Base-by-base conservation (phyloP, 2,888 invertebrate species). In the Cephus rjabovi region DNA sequence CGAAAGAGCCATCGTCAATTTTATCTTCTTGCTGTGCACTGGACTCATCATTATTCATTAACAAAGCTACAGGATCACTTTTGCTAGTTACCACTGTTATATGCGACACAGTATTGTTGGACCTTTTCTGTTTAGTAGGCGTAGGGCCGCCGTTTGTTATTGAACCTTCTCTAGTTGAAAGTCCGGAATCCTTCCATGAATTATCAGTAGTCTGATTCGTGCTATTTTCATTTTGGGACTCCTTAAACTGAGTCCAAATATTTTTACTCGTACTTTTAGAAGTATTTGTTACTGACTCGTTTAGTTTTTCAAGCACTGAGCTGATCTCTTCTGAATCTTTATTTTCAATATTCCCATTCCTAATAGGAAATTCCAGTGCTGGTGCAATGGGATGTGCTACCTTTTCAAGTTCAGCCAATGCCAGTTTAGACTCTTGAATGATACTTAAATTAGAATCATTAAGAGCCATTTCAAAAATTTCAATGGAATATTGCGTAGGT, bases 311-410 rank as follows among this genome's bases (percentile, higher is more conserved):
- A 73, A 75, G 23, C 23, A 56, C 23, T 9, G 23, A 23, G 9
- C 56, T 56, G 56, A 56, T 56, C 56, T 56, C 35, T 74, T 76
- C 35, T 23, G 56, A 34, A 35, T 33, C 37, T 30, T 69, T 12
- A 37, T 56, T 73, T 12, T 78, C 78, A 69, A 56, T 73, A 11
- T 71, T 23, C 71, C 6, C 12, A 56, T 56, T 56, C 34, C 76
- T 71, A 74, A 81, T 81, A 33, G 88, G 81, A 37, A 88, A 77
- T 23, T 83, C 82, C 33, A 90, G 79, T 15, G 87, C 82, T 4
- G 89, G 89, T 12, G 89, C 87, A 75, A 79, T 76, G 33, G 91
- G 91, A 83, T 91, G 89, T 11, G 86, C 78, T 37, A 89, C 87
- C 84, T 89, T 90, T 77, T 90, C 89, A 9, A 90, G 74, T 79